Evolutionary conservation across 2,888 invertebrate genomes (phyloP).

Genomic region (Temnothorax unifasciatus): DNA sequence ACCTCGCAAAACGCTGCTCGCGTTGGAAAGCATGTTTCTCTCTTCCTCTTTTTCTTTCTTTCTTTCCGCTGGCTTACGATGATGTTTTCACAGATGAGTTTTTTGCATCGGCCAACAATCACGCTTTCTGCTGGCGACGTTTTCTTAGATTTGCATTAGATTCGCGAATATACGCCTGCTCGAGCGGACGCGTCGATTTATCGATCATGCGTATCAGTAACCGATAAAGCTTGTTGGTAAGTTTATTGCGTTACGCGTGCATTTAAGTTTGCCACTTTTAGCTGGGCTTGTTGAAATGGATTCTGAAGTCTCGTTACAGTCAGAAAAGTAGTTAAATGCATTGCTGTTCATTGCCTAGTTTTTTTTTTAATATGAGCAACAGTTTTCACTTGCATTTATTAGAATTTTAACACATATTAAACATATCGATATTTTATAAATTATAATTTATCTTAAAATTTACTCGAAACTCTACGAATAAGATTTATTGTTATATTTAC

Average conservation of each 20-base stretch:
- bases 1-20: conserved; percentile 61
- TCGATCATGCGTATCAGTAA: conserved; percentile 21
- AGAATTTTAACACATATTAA: not conserved
- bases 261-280: conserved; percentile 28
- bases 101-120: conserved; percentile 27
- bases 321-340: not conserved
- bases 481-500: not conserved
- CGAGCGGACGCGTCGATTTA: not conserved
- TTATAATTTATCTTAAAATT: not conserved
- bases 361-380: not conserved
- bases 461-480: not conserved
- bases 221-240: conserved; percentile 34
- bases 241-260: conserved; percentile 31
- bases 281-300: conserved; percentile 9
- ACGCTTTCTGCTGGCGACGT: not conserved
- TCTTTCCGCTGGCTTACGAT: conserved; percentile 36
- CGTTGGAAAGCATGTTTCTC: conserved; percentile 45
- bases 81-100: conserved; percentile 30
- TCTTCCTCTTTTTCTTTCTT: conserved; percentile 10
- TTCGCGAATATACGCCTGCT: conserved; percentile 17
- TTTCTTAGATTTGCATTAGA: conserved; percentile 36
- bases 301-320: not conserved
- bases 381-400: not conserved
- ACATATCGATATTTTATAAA: not conserved
- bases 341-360: not conserved